Percentiles rank a stretch among this genome's conserved stretches.
phyloP scores from a whole-genome alignment of 2,888 invertebrate genomes.

The Eupeodes latifasciatus region DNA sequence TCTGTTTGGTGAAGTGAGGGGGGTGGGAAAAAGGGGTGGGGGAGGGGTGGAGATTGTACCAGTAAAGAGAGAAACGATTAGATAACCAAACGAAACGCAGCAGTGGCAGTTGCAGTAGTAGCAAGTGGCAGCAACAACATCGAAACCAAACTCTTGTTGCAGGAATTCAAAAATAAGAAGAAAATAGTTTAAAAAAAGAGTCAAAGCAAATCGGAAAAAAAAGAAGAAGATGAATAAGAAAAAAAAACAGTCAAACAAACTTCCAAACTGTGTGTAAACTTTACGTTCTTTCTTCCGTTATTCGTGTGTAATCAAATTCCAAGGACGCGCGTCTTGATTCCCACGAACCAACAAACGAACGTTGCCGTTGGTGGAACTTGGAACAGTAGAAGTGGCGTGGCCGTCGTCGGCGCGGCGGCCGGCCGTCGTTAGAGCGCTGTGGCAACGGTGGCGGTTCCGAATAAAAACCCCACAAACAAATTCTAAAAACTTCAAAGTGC shows the following conservation, averaged over 20 bases:
- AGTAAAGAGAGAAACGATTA: constrained; percentile 61
- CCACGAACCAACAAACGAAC: constrained; percentile 4
- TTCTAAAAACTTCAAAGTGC: constrained; percentile 54
- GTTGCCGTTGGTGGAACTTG: too few relatives aligned
- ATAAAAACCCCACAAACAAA: constrained; percentile 61
- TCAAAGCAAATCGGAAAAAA: constrained; percentile 4
- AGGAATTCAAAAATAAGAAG: constrained; percentile 14
- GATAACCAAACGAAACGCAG: constrained; percentile 59
- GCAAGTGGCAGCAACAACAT: neutral
- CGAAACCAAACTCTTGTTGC: constrained; percentile 57
- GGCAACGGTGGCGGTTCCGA: constrained; percentile 14
- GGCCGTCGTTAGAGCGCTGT: neutral
- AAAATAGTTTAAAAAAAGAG: constrained; percentile 1
- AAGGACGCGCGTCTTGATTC: constrained; percentile 71
- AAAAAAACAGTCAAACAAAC: constrained; percentile 37
- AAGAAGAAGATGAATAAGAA: constrained; percentile 4
- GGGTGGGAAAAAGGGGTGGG: too few relatives aligned
- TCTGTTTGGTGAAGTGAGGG: neutral
- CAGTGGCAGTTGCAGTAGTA: neutral
- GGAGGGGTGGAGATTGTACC: neutral
- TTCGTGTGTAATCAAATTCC: constrained; percentile 71
- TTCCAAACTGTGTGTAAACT: constrained; percentile 67
- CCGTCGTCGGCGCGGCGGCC: too few relatives aligned
- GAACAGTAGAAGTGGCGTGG: too few relatives aligned
- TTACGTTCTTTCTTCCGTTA: constrained; percentile 58